phyloP scores from a whole-genome alignment of 1,140 invertebrate genomes.

The Sycophila sp. region DNA sequence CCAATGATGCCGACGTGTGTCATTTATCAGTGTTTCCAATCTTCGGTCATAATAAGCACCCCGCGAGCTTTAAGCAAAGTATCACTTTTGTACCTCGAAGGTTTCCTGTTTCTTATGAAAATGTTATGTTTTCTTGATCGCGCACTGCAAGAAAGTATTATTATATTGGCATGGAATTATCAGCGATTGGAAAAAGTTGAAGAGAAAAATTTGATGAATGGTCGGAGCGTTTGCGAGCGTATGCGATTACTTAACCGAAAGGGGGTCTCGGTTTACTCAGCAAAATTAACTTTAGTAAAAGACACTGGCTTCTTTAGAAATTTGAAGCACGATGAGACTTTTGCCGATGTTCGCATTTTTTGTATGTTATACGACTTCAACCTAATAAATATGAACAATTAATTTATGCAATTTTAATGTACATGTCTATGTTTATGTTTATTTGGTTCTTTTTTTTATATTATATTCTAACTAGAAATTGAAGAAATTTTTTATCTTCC shows the following conservation, averaged over 20 bases:
- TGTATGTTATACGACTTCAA: neutral
- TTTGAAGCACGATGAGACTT: constrained; percentile 4
- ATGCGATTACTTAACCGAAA: neutral
- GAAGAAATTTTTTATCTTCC: no score
- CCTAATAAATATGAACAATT: no score
- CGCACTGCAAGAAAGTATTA: no score
- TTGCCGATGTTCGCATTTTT: neutral
- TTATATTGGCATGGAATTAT: neutral
- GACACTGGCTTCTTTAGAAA: constrained; percentile 2
- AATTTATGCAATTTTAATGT: no score
- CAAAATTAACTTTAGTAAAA: neutral
- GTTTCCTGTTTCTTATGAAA: no score
- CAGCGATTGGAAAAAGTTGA: neutral
- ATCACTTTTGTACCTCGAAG: no score
- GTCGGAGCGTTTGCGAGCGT: neutral
- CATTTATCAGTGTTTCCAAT: neutral
- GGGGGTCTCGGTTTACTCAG: constrained; percentile 1
- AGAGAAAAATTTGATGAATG: neutral
- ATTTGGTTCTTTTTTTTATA: no score
- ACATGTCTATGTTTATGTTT: no score
- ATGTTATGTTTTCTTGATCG: no score
- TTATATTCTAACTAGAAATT: no score
- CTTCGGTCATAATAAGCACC: no score
- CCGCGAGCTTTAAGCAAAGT: no score
- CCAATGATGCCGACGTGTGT: neutral